Conservation (phyloP, 2,797 vertebrate genomes). For the Aulostomus chinensis region DNA sequence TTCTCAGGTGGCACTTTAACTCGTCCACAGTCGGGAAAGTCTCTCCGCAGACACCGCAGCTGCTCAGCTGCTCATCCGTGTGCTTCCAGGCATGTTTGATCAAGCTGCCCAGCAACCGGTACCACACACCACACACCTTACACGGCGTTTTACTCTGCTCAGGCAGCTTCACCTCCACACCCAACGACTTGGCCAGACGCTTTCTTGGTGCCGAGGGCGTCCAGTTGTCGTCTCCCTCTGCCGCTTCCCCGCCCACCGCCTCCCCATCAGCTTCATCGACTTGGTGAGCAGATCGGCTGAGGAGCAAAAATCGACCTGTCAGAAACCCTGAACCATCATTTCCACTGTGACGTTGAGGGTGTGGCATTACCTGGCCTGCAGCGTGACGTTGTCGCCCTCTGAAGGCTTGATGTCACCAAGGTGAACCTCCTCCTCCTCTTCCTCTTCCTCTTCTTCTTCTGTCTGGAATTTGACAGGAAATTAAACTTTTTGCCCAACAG, state of each 20-base stretch:
- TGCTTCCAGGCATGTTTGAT: constrained; percentile 53
- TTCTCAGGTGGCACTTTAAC: constrained; percentile 18
- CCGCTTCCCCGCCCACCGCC: not conserved
- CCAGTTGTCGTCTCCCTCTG: constrained; percentile 8
- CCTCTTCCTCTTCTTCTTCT: not conserved
- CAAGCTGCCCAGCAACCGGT: constrained; percentile 10
- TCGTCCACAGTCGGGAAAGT: not conserved
- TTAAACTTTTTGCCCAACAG: not conserved
- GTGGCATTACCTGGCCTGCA: too few relatives aligned
- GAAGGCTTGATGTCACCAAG: too few relatives aligned
- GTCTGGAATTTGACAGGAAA: not conserved
- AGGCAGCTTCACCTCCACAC: fast-evolving
- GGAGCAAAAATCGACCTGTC: not conserved
- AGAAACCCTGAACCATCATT: not conserved
- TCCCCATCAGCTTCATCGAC: not conserved
- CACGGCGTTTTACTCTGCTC: constrained; percentile 6
- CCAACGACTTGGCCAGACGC: fast-evolving
- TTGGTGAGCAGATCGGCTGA: not conserved
- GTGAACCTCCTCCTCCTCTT: constrained; percentile 1
- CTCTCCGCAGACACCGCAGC: constrained; percentile 39
- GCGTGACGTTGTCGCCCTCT: too few relatives aligned
- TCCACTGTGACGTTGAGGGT: too few relatives aligned
- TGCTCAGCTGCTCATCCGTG: not conserved
- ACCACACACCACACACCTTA: constrained; percentile 30
- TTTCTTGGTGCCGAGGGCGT: not conserved